Conservation (phyloP, 2,113 vertebrate species). For the Albula glossodonta region DNA sequence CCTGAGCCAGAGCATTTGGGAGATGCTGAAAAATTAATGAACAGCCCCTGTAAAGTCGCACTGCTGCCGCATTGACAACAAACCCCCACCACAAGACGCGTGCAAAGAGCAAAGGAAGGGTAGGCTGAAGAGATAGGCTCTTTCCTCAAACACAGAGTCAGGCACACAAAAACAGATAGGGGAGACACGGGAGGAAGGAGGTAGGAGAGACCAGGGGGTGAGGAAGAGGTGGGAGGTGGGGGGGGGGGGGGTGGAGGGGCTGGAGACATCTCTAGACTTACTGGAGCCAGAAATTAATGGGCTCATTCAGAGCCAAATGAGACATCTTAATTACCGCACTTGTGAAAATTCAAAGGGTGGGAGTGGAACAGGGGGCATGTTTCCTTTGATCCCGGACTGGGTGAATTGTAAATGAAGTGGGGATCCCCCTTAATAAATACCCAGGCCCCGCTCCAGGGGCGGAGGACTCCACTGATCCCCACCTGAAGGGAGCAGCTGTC, state of each 20-base stretch:
- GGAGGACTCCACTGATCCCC: not conserved
- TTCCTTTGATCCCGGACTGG: constrained; percentile 68
- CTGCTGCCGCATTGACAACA: not conserved
- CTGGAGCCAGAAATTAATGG: constrained; percentile 72
- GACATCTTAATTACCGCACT: constrained; percentile 74
- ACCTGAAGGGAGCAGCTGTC: not conserved
- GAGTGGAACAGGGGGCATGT: constrained; percentile 43
- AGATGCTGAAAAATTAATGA: not conserved
- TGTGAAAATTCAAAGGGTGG: constrained; percentile 70
- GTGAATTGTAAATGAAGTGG: constrained; percentile 53
- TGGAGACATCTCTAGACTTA: constrained; percentile 60
- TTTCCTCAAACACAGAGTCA: constrained; percentile 17
- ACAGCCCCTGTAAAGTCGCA: not conserved
- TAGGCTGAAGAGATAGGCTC: not conserved
- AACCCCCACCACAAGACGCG: not conserved
- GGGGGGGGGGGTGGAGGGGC: not conserved
- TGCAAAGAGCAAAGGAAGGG: not conserved
- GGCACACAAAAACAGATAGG: constrained; percentile 25
- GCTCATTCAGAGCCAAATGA: constrained; percentile 72
- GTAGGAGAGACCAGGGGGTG: constrained; percentile 11
- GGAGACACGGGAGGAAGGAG: constrained; percentile 12
- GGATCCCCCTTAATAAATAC: constrained; percentile 59
- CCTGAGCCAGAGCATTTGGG: not conserved
- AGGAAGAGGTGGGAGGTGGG: not conserved
- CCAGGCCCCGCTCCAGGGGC: constrained; percentile 5